Evolutionary conservation across 2,113 vertebrate species (phyloP).

Genomic region (Pollachius pollachius): DNA sequence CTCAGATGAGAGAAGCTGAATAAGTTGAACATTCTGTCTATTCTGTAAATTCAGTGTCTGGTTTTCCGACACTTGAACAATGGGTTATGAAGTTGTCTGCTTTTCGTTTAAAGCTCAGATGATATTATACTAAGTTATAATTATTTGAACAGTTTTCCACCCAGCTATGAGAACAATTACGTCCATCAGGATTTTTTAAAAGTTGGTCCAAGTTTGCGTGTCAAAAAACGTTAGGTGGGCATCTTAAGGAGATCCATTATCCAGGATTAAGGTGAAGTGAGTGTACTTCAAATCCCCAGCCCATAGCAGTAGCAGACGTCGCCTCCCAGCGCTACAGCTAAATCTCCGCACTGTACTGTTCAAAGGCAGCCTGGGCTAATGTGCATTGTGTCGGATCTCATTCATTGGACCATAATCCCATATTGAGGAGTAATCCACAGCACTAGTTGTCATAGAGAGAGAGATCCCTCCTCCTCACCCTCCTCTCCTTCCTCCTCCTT

Average conservation of each 20-base stretch:
- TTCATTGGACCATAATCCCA: slow-evolving; percentile 70
- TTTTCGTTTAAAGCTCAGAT: background rate
- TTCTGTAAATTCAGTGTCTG: background rate
- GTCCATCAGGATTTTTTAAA: slow-evolving; percentile 49
- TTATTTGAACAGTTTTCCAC: background rate
- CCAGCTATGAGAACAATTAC: background rate
- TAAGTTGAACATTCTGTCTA: too few relatives aligned
- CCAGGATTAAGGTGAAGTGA: slow-evolving; percentile 29
- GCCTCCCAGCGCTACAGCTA: slow-evolving; percentile 39
- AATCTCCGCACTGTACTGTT: slow-evolving; percentile 51
- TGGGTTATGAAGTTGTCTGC: background rate
- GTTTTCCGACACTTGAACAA: too few relatives aligned
- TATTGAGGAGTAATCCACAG: slow-evolving; percentile 71
- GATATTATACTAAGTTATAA: background rate
- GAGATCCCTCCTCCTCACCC: background rate
- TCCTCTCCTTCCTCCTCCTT: too few relatives aligned
- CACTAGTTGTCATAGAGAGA: slow-evolving; percentile 64
- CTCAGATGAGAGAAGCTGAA: too few relatives aligned
- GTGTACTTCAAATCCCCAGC: slow-evolving; percentile 10
- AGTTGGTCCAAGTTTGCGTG: slow-evolving; percentile 22
- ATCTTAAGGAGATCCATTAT: slow-evolving; percentile 31
- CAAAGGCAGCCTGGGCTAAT: slow-evolving; percentile 41
- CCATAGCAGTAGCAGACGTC: slow-evolving; percentile 50
- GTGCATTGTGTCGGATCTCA: slow-evolving; percentile 63
- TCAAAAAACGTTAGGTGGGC: slow-evolving; percentile 16